phyloP scores from a whole-genome alignment of 2,888 invertebrate species.

The Fissipunctia ypsillon region DNA sequence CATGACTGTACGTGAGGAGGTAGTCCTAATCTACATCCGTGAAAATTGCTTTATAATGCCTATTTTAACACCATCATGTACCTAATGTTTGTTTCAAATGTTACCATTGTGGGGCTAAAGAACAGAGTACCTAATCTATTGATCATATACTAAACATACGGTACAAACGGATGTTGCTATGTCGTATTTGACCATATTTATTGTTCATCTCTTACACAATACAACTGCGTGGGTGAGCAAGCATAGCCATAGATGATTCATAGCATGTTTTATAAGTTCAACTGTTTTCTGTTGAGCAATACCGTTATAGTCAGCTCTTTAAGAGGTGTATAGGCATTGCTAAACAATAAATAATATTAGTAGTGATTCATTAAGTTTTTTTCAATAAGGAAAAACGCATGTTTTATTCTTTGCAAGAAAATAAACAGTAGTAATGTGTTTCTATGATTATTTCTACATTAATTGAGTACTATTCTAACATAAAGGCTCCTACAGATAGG shows the following conservation, averaged over 20 bases:
- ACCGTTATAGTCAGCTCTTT: slow-evolving; percentile 1
- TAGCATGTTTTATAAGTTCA: neutral
- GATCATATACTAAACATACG: slow-evolving; percentile 3
- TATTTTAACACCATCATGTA: neutral
- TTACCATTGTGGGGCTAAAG: neutral
- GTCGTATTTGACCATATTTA: slow-evolving; percentile 29
- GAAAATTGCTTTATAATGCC: neutral
- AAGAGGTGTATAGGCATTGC: neutral
- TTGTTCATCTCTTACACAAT: slow-evolving; percentile 42
- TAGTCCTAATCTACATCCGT: neutral
- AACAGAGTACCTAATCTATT: neutral
- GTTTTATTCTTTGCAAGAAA: neutral
- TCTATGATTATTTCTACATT: neutral
- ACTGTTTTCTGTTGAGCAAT: slow-evolving; percentile 11
- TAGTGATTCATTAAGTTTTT: slow-evolving; percentile 13
- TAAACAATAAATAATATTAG: neutral
- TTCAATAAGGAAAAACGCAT: slow-evolving; percentile 13
- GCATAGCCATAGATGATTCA: slow-evolving; percentile 29
- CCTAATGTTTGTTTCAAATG: neutral
- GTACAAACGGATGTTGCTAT: slow-evolving; percentile 24
- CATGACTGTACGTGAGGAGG: neutral
- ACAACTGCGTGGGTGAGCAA: slow-evolving; percentile 36
- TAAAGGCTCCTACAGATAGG: too few species aligned
- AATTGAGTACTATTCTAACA: neutral
- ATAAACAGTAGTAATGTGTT: neutral